Base-by-base conservation (phyloP, 1,140 invertebrate species). In the Bombus superbus region DNA sequence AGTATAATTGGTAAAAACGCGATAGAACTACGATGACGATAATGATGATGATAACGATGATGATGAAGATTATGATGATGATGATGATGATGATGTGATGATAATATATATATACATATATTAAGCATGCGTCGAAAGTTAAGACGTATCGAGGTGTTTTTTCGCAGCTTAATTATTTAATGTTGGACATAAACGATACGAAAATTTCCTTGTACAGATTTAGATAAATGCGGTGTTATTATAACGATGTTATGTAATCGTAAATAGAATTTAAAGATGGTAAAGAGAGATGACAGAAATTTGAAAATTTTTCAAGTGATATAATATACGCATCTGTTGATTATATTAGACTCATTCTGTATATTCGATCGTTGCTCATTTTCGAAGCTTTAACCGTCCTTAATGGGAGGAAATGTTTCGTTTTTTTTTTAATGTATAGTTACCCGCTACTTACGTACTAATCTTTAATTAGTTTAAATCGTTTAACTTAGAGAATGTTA, bases 291-390 rank as follows among this genome's bases (percentile, higher is more conserved):
- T 53, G 47, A 85, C 22, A 72, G 10, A 75, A 84, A 72, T 88
- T 66, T 85, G 59, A 84, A 57, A 35, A 89, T 78, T 88, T 81
- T 18, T n/a, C 25, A 75, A 78, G 40, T 66, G 38, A 85, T 74
- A 71, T 81, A 74, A 82, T 74, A 77, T 77, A 79, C 77, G 66
- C 40, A 42, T 84, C 64, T 88, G 83, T 85, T 85, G 83, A 38
- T 85, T 80, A 85, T 73, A 69, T 81, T 81, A 85, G 71, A 81
- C 59, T 85, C 79, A 68, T 85, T 85, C 83, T 85, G 77, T 85
- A 85, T 81, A 44, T 73, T 81, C 79, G 83, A 72, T 84, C 83
- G 84, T 81, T 85, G 78, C 79, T 85, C 79, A 81, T 69, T 89
- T 72, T 79, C 66, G 76, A 82, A 85, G 35, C 80, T 89, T 89